These are phyloP conservation scores for Amblyopsis rosae DNA, from an alignment of 2,113 vertebrate genomes.

Conservation along the genomic window DNA sequence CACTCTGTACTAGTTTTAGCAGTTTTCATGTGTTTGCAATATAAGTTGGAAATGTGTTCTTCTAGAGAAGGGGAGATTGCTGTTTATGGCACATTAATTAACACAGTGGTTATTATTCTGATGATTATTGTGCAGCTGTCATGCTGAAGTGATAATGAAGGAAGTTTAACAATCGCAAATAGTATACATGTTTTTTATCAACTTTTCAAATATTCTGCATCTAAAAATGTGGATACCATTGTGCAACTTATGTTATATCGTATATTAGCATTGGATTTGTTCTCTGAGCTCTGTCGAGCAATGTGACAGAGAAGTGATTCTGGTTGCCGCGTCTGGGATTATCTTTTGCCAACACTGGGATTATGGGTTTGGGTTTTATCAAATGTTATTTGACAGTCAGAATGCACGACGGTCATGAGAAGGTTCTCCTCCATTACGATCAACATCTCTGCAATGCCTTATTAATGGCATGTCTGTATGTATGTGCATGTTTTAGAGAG, in stretches of 20 bases:
- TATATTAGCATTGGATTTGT: not conserved
- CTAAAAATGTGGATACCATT: too few relatives aligned
- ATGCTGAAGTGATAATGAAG: too few relatives aligned
- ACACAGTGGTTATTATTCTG: too few relatives aligned
- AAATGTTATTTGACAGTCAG: constrained; percentile 33
- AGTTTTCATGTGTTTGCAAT: too few relatives aligned
- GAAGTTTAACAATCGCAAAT: too few relatives aligned
- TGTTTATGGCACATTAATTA: too few relatives aligned
- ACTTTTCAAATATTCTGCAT: too few relatives aligned
- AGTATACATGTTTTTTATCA: too few relatives aligned
- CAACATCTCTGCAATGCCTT: constrained; percentile 13
- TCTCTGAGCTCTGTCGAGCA: constrained; percentile 14
- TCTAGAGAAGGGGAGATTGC: too few relatives aligned
- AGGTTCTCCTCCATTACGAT: constrained; percentile 20
- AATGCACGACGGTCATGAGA: constrained; percentile 16
- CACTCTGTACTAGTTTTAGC: not conserved
- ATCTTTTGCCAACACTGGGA: constrained; percentile 52
- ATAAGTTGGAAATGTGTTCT: too few relatives aligned
- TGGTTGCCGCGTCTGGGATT: constrained; percentile 28
- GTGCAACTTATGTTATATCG: not conserved
- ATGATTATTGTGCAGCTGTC: too few relatives aligned
- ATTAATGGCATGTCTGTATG: not conserved
- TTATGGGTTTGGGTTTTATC: constrained; percentile 26
- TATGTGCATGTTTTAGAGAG: not conserved
- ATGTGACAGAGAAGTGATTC: constrained; percentile 19